These are phyloP conservation scores for Cryptocephalus primarius DNA, from an alignment of 2,888 invertebrate genomes.

Conservation along the genomic window DNA sequence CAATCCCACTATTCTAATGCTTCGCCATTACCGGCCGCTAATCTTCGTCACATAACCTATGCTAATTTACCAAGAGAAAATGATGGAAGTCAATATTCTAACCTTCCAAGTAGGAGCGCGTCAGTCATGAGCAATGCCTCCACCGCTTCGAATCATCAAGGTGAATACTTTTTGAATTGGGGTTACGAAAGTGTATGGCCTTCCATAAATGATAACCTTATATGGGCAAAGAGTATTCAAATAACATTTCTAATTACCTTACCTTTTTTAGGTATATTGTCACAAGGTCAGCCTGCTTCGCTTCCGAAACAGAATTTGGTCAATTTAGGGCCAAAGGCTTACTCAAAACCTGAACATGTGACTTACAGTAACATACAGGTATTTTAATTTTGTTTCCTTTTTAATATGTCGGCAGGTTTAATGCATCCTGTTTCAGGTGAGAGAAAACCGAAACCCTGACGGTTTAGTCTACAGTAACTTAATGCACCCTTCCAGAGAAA, in stretches of 20 bases:
- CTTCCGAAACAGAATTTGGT: slow-evolving; percentile 6
- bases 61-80: slow-evolving; percentile 19
- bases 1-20: slow-evolving; percentile 25
- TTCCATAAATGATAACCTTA: too few relatives aligned
- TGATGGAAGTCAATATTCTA: slow-evolving; percentile 17
- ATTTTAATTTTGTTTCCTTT: neutral
- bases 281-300: neutral
- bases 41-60: neutral
- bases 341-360: slow-evolving; percentile 20
- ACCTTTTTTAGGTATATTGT: too few relatives aligned
- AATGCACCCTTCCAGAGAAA: slow-evolving; percentile 37
- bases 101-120: slow-evolving; percentile 16
- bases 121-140: slow-evolving; percentile 18
- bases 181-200: neutral
- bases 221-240: too few relatives aligned
- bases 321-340: slow-evolving; percentile 6
- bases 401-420: neutral
- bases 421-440: neutral
- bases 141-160: slow-evolving; percentile 12
- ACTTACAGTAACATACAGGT: slow-evolving; percentile 33
- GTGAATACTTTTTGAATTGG: slow-evolving; percentile 2
- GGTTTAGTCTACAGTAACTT: slow-evolving; percentile 45
- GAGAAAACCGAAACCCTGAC: neutral
- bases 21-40: neutral
- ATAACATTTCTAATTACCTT: too few relatives aligned